These are phyloP conservation scores for Drosophila bifasciata DNA, from an alignment of 1,140 invertebrate species.

Conservation along the genomic window DNA sequence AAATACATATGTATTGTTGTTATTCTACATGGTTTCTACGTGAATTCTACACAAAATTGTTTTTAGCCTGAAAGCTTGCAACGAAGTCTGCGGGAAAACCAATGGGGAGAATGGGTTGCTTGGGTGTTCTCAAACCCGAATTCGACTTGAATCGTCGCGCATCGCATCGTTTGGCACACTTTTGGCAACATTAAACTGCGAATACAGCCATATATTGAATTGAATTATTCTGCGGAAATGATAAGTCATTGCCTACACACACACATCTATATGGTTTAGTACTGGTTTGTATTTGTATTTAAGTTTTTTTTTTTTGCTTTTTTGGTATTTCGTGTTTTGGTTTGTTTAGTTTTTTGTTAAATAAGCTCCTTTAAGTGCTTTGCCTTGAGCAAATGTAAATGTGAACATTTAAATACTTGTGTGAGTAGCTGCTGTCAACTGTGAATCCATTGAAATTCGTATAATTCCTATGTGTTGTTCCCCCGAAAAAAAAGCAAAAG, in stretches of 20 bases:
- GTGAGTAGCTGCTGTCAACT: slow-evolving; percentile 57
- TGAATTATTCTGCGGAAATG: slow-evolving; percentile 35
- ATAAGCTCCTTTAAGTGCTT: slow-evolving; percentile 73
- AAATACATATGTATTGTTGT: too few species aligned
- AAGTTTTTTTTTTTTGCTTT: slow-evolving; percentile 16
- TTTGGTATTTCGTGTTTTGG: slow-evolving; percentile 11
- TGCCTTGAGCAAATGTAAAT: slow-evolving; percentile 54
- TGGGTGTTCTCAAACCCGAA: slow-evolving; percentile 18
- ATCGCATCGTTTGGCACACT: slow-evolving; percentile 36
- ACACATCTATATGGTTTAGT: slow-evolving; percentile 47
- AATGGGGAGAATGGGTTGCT: slow-evolving; percentile 18
- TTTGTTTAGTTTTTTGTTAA: slow-evolving; percentile 51
- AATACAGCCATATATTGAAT: slow-evolving; percentile 48
- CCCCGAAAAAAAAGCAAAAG: slow-evolving; percentile 74
- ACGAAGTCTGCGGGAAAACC: slow-evolving; percentile 25
- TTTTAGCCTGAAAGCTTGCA: slow-evolving; percentile 47
- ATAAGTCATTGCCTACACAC: slow-evolving; percentile 23
- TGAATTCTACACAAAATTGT: not conserved
- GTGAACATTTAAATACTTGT: slow-evolving; percentile 53
- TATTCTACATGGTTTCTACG: too few species aligned
- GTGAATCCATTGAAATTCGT: slow-evolving; percentile 76
- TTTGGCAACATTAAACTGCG: slow-evolving; percentile 49
- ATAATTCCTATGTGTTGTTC: slow-evolving; percentile 83
- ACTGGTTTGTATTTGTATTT: slow-evolving; percentile 36
- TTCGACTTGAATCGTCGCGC: slow-evolving; percentile 39